A percentile compares a stretch with the other conserved stretches of the same genome.
Evolutionary conservation across 2,113 vertebrate genomes (phyloP).

Genomic region (Symphodus melops): DNA sequence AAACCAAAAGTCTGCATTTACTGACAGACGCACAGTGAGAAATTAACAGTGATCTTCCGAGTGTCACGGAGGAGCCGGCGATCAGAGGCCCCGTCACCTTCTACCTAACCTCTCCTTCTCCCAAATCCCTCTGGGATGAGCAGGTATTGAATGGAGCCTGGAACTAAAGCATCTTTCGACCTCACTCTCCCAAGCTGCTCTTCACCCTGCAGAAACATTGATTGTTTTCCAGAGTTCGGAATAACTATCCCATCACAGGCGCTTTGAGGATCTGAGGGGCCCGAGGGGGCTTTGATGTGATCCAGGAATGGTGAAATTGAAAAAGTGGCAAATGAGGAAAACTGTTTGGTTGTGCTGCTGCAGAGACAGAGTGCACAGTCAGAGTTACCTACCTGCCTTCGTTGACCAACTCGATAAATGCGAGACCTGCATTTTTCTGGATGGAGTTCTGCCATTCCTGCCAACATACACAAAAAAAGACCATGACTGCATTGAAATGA

Average conservation of each 20-base stretch:
- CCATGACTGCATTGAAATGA: not conserved
- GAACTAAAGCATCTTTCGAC: constrained; percentile 62
- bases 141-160: constrained; percentile 76
- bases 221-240: constrained; percentile 62
- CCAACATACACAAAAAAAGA: constrained; percentile 27
- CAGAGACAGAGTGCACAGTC: constrained; percentile 14
- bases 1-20: not conserved
- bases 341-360: constrained; percentile 34
- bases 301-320: constrained; percentile 34
- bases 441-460: constrained; percentile 95
- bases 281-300: constrained; percentile 25
- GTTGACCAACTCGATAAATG: constrained; percentile 93
- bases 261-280: constrained; percentile 32
- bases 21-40: constrained; percentile 33
- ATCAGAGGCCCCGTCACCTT: constrained; percentile 69
- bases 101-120: constrained; percentile 60
- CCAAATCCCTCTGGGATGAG: constrained; percentile 66
- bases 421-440: constrained; percentile 92
- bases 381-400: constrained; percentile 84
- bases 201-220: constrained; percentile 39
- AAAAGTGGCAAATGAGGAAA: constrained; percentile 42
- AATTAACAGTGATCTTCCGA: constrained; percentile 65
- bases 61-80: constrained; percentile 64
- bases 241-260: constrained; percentile 37
- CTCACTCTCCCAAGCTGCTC: constrained; percentile 49